Evolutionary conservation across 2,797 vertebrate genomes (phyloP).

Genomic region (Poecilia picta): DNA sequence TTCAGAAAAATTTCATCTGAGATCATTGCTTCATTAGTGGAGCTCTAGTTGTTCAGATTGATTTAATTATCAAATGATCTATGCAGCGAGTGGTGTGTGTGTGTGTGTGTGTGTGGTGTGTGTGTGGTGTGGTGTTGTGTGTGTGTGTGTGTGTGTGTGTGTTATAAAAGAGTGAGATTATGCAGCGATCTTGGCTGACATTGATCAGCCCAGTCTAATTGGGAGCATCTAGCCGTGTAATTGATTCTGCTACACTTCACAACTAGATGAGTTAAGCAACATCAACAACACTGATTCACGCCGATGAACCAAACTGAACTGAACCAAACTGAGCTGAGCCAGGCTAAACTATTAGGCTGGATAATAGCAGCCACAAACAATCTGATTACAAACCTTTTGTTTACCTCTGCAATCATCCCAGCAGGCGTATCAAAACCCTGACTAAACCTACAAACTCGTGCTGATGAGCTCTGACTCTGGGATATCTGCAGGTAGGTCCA

Average conservation of each 20-base stretch:
- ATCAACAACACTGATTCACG: conserved; percentile 75
- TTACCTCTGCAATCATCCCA: not conserved
- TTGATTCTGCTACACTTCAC: conserved; percentile 81
- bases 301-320: conserved; percentile 53
- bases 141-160: conserved; percentile 27
- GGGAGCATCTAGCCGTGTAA: conserved; percentile 82
- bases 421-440: not conserved
- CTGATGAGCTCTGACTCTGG: not conserved
- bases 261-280: conserved; percentile 77
- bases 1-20: conserved; percentile 74
- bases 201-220: conserved; percentile 81
- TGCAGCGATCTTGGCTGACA: conserved; percentile 81
- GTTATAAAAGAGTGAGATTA: conserved; percentile 62
- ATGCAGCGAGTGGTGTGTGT: conserved; percentile 51
- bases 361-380: conserved; percentile 2
- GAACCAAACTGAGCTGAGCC: conserved; percentile 32
- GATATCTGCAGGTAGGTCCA: not conserved
- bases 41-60: conserved; percentile 79
- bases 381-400: conserved; percentile 4
- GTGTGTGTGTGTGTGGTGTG: conserved; percentile 1
- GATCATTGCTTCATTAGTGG: conserved; percentile 80
- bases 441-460: not conserved
- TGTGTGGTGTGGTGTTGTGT: conserved; percentile 30
- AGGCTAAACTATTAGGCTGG: conserved; percentile 15
- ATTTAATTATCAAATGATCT: conserved; percentile 83